These are phyloP conservation scores for Pachymerium ferrugineum DNA, from an alignment of 2,888 invertebrate genomes.

Conservation along the genomic window DNA sequence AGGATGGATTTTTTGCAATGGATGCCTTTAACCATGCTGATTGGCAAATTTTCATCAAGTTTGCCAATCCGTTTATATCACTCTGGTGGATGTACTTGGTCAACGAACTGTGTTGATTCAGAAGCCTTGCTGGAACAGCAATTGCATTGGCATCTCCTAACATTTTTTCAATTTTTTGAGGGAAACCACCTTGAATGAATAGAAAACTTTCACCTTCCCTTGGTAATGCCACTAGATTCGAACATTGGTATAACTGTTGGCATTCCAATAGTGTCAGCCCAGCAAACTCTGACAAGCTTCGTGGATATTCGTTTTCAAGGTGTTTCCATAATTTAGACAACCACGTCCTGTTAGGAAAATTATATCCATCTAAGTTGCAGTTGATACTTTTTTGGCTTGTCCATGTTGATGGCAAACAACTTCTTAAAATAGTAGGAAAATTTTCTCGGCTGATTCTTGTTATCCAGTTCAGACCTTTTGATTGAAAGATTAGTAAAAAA, in stretches of 20 bases:
- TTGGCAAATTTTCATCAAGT: background rate
- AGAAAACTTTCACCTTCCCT: background rate
- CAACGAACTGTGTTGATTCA: background rate
- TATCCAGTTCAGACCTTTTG: background rate
- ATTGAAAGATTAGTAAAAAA: background rate
- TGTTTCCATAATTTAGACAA: background rate
- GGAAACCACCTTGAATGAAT: background rate
- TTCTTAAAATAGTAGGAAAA: background rate
- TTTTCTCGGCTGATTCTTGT: background rate
- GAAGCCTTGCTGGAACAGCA: background rate
- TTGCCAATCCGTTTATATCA: background rate
- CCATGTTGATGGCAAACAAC: background rate
- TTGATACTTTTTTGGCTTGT: background rate
- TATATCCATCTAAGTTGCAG: background rate
- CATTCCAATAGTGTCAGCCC: background rate
- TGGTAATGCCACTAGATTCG: background rate
- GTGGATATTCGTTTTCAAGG: background rate
- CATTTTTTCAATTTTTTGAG: background rate
- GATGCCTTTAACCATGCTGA: background rate
- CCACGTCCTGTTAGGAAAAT: background rate
- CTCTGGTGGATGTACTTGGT: background rate
- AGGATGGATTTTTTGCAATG: too few relatives aligned
- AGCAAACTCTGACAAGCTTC: background rate
- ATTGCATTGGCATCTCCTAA: background rate
- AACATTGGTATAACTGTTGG: background rate